Base-by-base conservation (phyloP, 2,113 vertebrate species). In the Thinocorus orbignyianus region DNA sequence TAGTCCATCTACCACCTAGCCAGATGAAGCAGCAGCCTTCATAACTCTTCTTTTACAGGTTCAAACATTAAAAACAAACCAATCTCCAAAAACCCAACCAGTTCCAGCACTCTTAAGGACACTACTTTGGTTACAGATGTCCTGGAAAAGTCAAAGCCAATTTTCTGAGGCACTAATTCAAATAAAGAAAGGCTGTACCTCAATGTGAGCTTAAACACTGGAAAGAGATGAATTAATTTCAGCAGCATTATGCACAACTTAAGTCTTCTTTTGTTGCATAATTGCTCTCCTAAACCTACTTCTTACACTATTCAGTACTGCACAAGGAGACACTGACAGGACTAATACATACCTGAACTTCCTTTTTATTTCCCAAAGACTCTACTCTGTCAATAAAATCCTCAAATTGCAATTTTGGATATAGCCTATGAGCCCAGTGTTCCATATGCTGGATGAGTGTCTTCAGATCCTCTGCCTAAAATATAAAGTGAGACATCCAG, bases 381-480 rank as follows among this genome's bases (percentile, higher is more conserved):
- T 99, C 99, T 11, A 99, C 97, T 95, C 91, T 98, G 73, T 99
- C 98, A 7, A 99, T 98, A 71, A 99, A 99, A 81, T 99, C 99
- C 72, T 99, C 99, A 98, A 99, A 99, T 57, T 98, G 99, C 78
- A 99, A 95, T 88, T 99, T 99, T 30, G 99, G 99, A 95, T 98
- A 99, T 8, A 99, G 93, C 23, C 99, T 97, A 91, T 99, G 99
- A 39, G 99, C 99, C 99, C 99, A 99, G 97, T 99, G 99, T 96
- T 99, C 99, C 99, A 99, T 99, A 39, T 98, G 98, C 71, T 95
- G 98, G 86, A 99, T 98, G 8, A 99, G 97, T 3, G 97, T 98
- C 92, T 98, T 98, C 92, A 99, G 96, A 95, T 99, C 98, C 51
- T 99, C 98, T 20, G 98, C 98, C 99, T 99, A 88, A 81, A 68